Base-by-base conservation (phyloP, 2,797 vertebrate species). In the Prionace glauca region DNA sequence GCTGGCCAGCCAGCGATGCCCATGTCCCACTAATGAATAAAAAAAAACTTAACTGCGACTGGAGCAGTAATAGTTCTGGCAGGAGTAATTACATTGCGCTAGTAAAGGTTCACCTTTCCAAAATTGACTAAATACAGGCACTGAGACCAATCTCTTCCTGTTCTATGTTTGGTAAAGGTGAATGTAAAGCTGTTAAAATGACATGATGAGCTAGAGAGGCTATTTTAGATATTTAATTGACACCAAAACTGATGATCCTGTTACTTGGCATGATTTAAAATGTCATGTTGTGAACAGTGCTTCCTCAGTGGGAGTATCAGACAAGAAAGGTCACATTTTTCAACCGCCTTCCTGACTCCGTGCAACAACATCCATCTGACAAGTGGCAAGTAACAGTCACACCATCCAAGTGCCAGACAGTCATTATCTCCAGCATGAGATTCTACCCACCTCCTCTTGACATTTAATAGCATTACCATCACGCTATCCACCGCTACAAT, bases 181-280 rank as follows among this genome's bases (percentile, higher is more conserved):
- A 62, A 67, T 41, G 32, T 36, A 67, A 36, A 67, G 90, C 90
- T 22, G 62, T 8, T 92, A 67, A 22, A 24, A 69, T 92, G 9
- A 41, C 18, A 67, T 20, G 32, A 8, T 92, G 90, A 36, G 32
- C 0, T 36, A 9, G 7, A 2, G 62, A 67, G n/a, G n/a, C n/a
- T 69, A 92, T 92, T 92, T 92, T 92, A 26, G 62, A 69, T 67
- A 36, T 91, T 36, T 36, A 90, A 7, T 65, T 60, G 60, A 60
- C 87, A 90, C 87, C 22, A 56, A 62, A 65, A 16, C 62, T 67
- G 24, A 10, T 45, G 36, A 45, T 84, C 20, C 18, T 10, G 41
- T 84, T 36, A 36, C 90, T 92, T 92, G 90, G 90, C 90, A 22
- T 92, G n/a, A 69, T 22, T 67, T 69, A 69, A 67, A 92, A 92